Evolutionary conservation across 2,113 vertebrate genomes (phyloP), one percentile per base, ranked within the genome.

Genomic region (Coturnix japonica): DNA sequence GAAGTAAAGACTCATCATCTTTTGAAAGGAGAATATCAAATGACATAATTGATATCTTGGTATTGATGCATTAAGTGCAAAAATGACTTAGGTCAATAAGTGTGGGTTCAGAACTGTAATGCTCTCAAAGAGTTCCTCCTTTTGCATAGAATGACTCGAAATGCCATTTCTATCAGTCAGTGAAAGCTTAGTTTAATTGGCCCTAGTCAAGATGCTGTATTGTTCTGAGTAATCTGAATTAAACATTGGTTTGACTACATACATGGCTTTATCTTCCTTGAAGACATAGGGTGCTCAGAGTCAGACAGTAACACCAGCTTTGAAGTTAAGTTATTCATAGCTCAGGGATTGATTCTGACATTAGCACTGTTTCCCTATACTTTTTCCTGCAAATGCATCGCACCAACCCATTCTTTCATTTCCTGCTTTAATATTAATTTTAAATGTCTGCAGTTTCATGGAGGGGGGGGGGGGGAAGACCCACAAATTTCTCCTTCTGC

Each of bases 321-420:
- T 96, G 95, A 96, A 95, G 95, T 96, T 96, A 92, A 95, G 92
- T 95, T 96, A 96, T 96, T 95, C 94, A 92, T 87, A 93, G 96
- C 92, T 94, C 94, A 91, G 5, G 81, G 87, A 96, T 74, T 92
- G 92, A 91, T 87, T 93, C 89, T 96, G 95, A 96, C 94, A 92
- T 79, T 92, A 94, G 59, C 91, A 76, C 61, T 78, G 44, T 89
- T 94, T 93, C 51, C 51, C 53, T 87, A 9, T 59, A 7, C 78
- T 94, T 73, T 43, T 69, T 30, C 90, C 92, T 81, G 51, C 84
- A 91, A 95, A 87, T 76, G 67, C 64, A 89, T 93, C 56, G 59
- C 31, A 72, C 91, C 75, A 92, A 71, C 87, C 72, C 46, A 81
- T 92, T 95, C 91, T 96, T 94, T 94, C 92, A 93, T 65, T 77